These are phyloP conservation scores for Peucedramus taeniatus DNA, from an alignment of 2,113 vertebrate species.

Conservation along the genomic window DNA sequence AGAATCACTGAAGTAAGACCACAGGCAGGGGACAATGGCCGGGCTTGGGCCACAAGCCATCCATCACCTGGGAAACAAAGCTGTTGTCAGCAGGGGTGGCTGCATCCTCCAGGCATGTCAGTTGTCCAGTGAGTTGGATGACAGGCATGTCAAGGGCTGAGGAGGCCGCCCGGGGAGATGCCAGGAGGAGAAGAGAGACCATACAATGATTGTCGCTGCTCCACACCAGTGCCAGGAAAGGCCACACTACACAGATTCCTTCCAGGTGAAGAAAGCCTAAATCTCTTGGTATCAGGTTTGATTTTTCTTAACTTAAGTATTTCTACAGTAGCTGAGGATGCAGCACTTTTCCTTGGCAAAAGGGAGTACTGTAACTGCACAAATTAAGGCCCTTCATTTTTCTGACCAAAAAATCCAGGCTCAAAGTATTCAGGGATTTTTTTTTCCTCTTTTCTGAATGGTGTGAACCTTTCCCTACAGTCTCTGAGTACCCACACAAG, in stretches of 20 bases:
- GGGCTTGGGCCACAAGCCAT: slow-evolving; percentile 72
- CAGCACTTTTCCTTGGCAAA: neutral
- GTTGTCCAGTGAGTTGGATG: slow-evolving; percentile 33
- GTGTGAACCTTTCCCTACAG: neutral
- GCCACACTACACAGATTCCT: neutral
- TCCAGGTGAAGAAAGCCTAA: neutral
- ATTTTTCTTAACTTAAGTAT: neutral
- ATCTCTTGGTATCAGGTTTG: neutral
- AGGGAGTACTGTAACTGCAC: neutral
- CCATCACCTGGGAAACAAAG: slow-evolving; percentile 82
- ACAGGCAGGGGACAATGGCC: slow-evolving; percentile 70
- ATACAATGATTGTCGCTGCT: fast-evolving
- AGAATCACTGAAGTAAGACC: slow-evolving; percentile 65
- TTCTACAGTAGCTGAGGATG: neutral
- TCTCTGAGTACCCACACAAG: neutral
- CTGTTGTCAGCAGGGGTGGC: slow-evolving; percentile 73
- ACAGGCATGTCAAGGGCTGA: slow-evolving; percentile 15
- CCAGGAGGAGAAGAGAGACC: neutral
- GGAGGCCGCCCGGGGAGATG: slow-evolving; percentile 16
- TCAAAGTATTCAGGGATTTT: neutral
- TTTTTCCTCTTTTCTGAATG: neutral
- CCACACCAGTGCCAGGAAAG: neutral
- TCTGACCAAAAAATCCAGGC: neutral
- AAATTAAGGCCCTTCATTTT: neutral
- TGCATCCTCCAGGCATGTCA: slow-evolving; percentile 73